Percentiles rank a stretch among this genome's conserved stretches.
Evolutionary conservation across 2,888 invertebrate species (phyloP).

Genomic region (Celastrina argiolus): DNA sequence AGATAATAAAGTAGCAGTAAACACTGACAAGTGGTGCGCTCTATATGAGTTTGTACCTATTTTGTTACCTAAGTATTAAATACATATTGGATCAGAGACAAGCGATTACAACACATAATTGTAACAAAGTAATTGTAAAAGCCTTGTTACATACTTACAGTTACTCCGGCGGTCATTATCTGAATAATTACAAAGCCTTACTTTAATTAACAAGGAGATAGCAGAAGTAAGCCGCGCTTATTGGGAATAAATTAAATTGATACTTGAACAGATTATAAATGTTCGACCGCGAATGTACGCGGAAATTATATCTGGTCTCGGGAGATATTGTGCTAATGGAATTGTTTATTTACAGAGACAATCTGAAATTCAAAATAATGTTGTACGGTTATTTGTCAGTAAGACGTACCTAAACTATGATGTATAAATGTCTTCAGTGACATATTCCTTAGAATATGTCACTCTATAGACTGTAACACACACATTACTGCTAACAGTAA

Average conservation of each 20-base stretch:
- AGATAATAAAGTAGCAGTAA: no score
- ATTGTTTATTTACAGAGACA: background rate
- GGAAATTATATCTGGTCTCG: background rate
- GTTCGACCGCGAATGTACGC: background rate
- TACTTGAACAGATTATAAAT: conserved; percentile 11
- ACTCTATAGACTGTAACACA: no score
- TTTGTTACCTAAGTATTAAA: no score
- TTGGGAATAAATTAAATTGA: conserved; percentile 17
- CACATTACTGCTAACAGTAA: no score
- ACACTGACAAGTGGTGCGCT: no score
- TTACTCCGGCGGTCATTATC: background rate
- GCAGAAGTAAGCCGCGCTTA: conserved; percentile 8
- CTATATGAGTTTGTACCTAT: no score
- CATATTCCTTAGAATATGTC: no score
- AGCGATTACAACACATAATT: background rate
- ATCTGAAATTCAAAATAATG: background rate
- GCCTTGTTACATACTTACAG: background rate
- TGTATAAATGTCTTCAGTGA: no score
- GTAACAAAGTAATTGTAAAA: background rate
- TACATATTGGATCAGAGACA: background rate
- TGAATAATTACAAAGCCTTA: conserved; percentile 14
- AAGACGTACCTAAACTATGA: no score
- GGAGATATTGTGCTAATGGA: conserved; percentile 1
- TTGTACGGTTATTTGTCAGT: no score
- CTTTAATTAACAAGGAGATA: conserved; percentile 19